These are phyloP conservation scores for Apostichopus parvimensis DNA, from an alignment of 35 echinoderm and acorn worm genomes.

Conservation along the genomic window DNA sequence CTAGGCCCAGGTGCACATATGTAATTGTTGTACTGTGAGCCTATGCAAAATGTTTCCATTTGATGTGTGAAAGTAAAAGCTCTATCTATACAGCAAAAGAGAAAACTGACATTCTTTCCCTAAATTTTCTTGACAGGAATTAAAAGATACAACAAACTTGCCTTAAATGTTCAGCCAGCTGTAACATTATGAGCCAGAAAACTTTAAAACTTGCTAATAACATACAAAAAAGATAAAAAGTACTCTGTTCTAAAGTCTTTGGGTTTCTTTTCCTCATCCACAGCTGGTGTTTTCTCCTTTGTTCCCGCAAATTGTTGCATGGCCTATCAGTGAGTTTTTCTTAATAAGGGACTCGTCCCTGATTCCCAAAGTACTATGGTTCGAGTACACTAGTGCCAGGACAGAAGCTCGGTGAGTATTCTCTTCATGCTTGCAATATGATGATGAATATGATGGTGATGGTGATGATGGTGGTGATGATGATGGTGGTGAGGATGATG, in stretches of 20 bases:
- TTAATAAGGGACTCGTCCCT: slow-evolving; percentile 89
- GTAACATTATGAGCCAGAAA: too few relatives aligned
- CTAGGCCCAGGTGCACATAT: too few relatives aligned
- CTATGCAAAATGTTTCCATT: too few relatives aligned
- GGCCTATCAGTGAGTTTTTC: slow-evolving; percentile 84
- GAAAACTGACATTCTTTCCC: not conserved
- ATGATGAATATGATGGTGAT: too few relatives aligned
- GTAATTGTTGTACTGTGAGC: too few relatives aligned
- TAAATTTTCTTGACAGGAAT: too few relatives aligned
- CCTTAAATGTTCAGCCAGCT: too few relatives aligned
- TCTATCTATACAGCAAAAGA: not conserved
- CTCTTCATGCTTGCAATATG: not conserved
- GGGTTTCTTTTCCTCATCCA: not conserved
- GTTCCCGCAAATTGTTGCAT: slow-evolving; percentile 79
- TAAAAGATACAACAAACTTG: too few relatives aligned
- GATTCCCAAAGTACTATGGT: slow-evolving; percentile 99
- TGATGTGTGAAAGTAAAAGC: too few relatives aligned
- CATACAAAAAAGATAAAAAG: too few relatives aligned
- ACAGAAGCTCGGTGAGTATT: slow-evolving; percentile 88
- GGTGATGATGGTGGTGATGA: not conserved
- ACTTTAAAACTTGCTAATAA: too few relatives aligned
- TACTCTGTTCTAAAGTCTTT: not conserved
- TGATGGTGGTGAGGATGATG: not conserved
- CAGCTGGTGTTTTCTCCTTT: slow-evolving; percentile 89
- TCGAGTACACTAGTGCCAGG: slow-evolving; percentile 94